Base-by-base conservation (phyloP, 2,888 invertebrate species). In the Agriopis marginaria region DNA sequence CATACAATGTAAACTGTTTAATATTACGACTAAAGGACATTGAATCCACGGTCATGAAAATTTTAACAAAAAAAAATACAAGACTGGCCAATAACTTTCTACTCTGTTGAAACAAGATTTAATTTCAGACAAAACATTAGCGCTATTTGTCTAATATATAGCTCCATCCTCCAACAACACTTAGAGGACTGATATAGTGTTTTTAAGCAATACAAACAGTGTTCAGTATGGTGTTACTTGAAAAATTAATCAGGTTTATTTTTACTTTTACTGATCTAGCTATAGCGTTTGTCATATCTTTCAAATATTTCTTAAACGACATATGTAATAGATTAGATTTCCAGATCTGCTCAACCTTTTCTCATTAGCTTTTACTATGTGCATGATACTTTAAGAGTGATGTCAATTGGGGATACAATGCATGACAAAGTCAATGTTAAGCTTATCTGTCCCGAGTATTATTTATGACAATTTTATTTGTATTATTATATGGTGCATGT, bases 401-500 rank as follows among this genome's bases (percentile, higher is more conserved):
- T 73, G 62, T 79, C 68, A 70, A 77, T 72, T 71, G 72, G 76
- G 81, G 71, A 76, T 72, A 81, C 75, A 75, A 76, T 86, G 89
- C 89, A 89, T 88, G 90, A 83, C 66, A 68, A 82, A 77, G 75
- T 81, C 75, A 75, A 83, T 83, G 79, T 82, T 74, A 82, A 65
- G 81, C 85, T 87, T 86, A 83, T 86, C 82, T 87, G 74, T 83
- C 79, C 70, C 70, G 77, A 80, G 76, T 85, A 79, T 61, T 61
- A 23, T 83, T 79, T 82, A 79, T 73, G 71, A 77, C 68, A 81
- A 77, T 72, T 78, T 66, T 76, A 74, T 82, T 79, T 86, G 82
- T 62, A 79, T 82, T 81, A 67, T 73, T 74, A 82, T 78, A 79
- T 75, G 75, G 63, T 81, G 86, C 87, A 87, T 86, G 86, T 75